Conservation (phyloP, 92 coral and sea anemone genomes). For the Muricea muricata region DNA sequence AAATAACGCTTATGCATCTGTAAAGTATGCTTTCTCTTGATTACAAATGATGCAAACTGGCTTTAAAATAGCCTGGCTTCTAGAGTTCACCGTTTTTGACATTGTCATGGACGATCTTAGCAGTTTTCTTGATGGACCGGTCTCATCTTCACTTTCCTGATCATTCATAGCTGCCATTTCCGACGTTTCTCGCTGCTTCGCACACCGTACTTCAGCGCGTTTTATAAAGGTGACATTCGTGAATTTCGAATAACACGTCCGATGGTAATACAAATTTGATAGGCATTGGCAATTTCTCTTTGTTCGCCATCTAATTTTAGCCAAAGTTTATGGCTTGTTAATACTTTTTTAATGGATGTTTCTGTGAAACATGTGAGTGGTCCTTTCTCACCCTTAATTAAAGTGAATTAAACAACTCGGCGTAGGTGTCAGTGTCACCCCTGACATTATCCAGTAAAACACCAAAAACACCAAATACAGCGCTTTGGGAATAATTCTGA, state of each 20-base stretch:
- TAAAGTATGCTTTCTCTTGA: slow-evolving; percentile 56
- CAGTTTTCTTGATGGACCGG: slow-evolving; percentile 52
- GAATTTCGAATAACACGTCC: too few relatives aligned
- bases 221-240: slow-evolving; percentile 41
- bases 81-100: slow-evolving; percentile 35
- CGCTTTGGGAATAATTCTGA: too few relatives aligned
- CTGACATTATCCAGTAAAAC: neutral
- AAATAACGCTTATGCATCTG: slow-evolving; percentile 46
- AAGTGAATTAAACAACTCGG: neutral
- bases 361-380: slow-evolving; percentile 9
- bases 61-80: slow-evolving; percentile 55
- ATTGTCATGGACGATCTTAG: slow-evolving; percentile 41
- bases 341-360: slow-evolving; percentile 17
- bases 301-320: slow-evolving; percentile 28
- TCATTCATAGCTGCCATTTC: neutral
- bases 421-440: neutral
- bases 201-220: slow-evolving; percentile 50
- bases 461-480: too few relatives aligned
- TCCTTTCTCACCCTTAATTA: slow-evolving; percentile 8
- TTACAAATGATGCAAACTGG: slow-evolving; percentile 66
- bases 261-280: slow-evolving; percentile 35
- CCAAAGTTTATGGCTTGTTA: slow-evolving; percentile 27
- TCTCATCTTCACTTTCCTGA: neutral
- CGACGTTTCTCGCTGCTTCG: neutral
- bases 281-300: slow-evolving; percentile 17